Base-by-base conservation (phyloP, 2,888 invertebrate genomes). In the Allophyes oxyacanthae region DNA sequence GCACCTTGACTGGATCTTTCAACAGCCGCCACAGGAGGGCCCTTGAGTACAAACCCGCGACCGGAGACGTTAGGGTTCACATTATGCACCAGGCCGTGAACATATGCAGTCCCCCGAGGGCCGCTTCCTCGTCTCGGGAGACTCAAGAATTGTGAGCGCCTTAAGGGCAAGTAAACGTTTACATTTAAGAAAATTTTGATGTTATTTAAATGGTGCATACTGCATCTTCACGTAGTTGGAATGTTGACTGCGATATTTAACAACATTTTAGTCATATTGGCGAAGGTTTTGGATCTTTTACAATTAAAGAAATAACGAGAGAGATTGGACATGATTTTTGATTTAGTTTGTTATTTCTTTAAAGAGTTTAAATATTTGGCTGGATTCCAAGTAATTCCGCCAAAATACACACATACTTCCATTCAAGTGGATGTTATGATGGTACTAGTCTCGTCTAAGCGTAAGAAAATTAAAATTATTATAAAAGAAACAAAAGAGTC, bases 41-140 rank as follows among this genome's bases (percentile, higher is more conserved):
- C 0, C 0, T 14, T 59, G 93, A 94, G 34, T 77, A 75, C 43
- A 88, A 85, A 7, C 52, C 87, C 53, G 91, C 95, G 10, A 90
- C 95, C 0, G 94, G 95, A 2, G 96, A 96, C 66, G 95, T 97
- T n/a, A 86, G 96, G 26, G 97, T 97, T 6, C 97, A 97, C 82
- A 96, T 97, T 48, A 96, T 97, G 79, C 84, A 85, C n/a, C 79
- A 82, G 15, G 75, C 73, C 0, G 50, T 83, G 0, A 70, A 51
- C n/a, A 7, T 57, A 0, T 41, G 44, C n/a, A 69, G 95, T 76
- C 95, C 96, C 2, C 95, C 95, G 64, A 88, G 95, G 0, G 67
- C 51, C 0, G 58, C 65, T 0, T 63, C 76, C 0, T 48, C 76
- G 0, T 53, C 64, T 0, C 75, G 76, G 0, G 87, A 85, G 32